Conservation (phyloP, 2,888 invertebrate genomes). For the Drosophila lutescens region DNA sequence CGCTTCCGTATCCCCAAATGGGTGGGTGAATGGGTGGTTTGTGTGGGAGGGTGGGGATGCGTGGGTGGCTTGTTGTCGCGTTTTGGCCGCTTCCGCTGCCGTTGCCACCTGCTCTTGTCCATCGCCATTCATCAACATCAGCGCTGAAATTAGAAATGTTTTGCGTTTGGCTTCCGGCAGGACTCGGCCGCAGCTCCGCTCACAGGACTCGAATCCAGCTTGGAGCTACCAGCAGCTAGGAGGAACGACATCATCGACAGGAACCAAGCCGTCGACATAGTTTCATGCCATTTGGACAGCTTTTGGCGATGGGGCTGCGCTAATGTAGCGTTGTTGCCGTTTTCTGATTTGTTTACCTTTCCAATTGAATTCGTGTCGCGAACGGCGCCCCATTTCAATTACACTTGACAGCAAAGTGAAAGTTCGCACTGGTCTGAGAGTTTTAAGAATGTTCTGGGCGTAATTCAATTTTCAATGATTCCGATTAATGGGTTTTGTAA, state of each 20-base stretch:
- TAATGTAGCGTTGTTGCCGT: slow-evolving; percentile 62
- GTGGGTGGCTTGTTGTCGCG: slow-evolving; percentile 57
- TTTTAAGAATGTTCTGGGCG: background rate
- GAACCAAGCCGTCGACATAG: slow-evolving; percentile 39
- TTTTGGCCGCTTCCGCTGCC: slow-evolving; percentile 86
- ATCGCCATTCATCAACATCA: slow-evolving; percentile 68
- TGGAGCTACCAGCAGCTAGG: slow-evolving; percentile 2
- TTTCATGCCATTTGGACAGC: slow-evolving; percentile 49
- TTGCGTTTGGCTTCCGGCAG: slow-evolving; percentile 50
- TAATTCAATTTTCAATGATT: background rate
- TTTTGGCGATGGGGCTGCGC: slow-evolving; percentile 43
- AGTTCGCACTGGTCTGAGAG: background rate
- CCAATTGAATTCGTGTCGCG: slow-evolving; percentile 60
- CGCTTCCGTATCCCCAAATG: slow-evolving; percentile 76
- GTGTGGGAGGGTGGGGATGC: slow-evolving; percentile 5
- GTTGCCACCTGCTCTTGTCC: slow-evolving; percentile 59
- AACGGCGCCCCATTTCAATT: slow-evolving; percentile 47
- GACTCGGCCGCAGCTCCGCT: slow-evolving; percentile 18
- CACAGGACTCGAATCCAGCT: slow-evolving; percentile 9
- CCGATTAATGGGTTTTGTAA: background rate
- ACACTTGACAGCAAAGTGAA: slow-evolving; percentile 52
- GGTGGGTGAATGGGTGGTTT: slow-evolving; percentile 83
- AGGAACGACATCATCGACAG: slow-evolving; percentile 40
- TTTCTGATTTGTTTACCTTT: slow-evolving; percentile 72
- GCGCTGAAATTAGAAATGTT: slow-evolving; percentile 68